phyloP scores from a whole-genome alignment of 2,113 vertebrate species.

The zebrafish (Danio rerio) region DNA sequence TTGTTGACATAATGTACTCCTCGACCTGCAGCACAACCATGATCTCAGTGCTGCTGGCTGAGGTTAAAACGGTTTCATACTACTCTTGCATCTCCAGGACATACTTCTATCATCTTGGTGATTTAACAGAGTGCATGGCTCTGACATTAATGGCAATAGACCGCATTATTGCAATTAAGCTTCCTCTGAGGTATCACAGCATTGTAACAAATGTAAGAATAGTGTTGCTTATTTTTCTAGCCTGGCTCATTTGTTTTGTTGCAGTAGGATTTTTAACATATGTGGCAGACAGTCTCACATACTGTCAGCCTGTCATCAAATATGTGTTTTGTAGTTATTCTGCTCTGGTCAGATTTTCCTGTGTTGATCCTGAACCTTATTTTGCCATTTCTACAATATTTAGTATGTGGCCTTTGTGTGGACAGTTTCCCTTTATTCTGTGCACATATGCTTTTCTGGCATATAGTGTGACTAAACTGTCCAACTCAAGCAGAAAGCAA shows the following conservation, averaged over 20 bases:
- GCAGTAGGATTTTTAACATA: neutral
- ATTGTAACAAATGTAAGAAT: constrained; percentile 48
- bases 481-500: constrained; percentile 16
- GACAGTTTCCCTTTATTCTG: constrained; percentile 43
- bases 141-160: constrained; percentile 55
- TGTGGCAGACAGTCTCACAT: constrained; percentile 28
- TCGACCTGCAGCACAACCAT: constrained; percentile 43
- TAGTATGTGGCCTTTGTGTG: constrained; percentile 6
- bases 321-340: constrained; percentile 53
- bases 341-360: constrained; percentile 45
- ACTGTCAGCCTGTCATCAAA: constrained; percentile 50
- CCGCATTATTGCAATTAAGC: constrained; percentile 53
- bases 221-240: neutral
- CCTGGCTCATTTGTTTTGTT: constrained; percentile 27
- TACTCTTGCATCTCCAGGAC: constrained; percentile 45
- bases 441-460: constrained; percentile 50
- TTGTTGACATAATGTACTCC: constrained; percentile 56
- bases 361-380: constrained; percentile 54
- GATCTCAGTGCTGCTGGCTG: constrained; percentile 42
- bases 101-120: constrained; percentile 49
- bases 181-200: constrained; percentile 51
- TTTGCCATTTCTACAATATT: neutral
- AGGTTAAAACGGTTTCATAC: constrained; percentile 33
- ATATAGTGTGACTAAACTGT: constrained; percentile 49
- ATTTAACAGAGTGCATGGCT: constrained; percentile 21